A percentile compares a stretch with the other conserved stretches of the same genome.
These are phyloP conservation scores for Loris lydekkerianus DNA, from an alignment of 2,797 vertebrate genomes.

Conservation along the genomic window DNA sequence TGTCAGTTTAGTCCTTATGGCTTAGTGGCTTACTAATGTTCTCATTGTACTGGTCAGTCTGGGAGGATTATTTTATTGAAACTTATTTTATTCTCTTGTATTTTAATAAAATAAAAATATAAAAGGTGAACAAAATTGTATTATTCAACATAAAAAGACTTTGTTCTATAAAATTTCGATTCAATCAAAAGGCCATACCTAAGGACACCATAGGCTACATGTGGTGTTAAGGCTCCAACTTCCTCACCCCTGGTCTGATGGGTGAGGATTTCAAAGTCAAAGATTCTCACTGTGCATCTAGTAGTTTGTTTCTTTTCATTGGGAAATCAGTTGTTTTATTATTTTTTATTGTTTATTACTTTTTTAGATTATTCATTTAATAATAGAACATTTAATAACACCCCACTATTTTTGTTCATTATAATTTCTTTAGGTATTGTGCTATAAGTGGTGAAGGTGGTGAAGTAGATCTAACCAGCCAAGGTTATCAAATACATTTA, in stretches of 20 bases:
- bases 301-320: not conserved
- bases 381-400: not conserved
- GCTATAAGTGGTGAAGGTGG: not conserved
- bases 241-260: not conserved
- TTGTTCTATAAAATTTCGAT: not conserved
- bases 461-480: not conserved
- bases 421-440: not conserved
- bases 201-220: not conserved
- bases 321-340: not conserved
- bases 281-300: not conserved
- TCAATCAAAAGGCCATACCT: not conserved
- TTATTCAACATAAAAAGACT: not conserved
- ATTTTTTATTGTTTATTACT: not conserved
- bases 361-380: not conserved
- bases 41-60: not conserved
- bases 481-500: not conserved
- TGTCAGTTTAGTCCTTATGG: not conserved
- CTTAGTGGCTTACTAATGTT: not conserved
- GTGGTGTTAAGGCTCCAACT: not conserved
- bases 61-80: not conserved
- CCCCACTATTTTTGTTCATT: not conserved
- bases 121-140: not conserved
- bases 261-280: not conserved
- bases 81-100: not conserved
- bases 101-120: not conserved